These are phyloP conservation scores for Charaxes varanes DNA, from an alignment of 1,140 invertebrate species.

Conservation along the genomic window DNA sequence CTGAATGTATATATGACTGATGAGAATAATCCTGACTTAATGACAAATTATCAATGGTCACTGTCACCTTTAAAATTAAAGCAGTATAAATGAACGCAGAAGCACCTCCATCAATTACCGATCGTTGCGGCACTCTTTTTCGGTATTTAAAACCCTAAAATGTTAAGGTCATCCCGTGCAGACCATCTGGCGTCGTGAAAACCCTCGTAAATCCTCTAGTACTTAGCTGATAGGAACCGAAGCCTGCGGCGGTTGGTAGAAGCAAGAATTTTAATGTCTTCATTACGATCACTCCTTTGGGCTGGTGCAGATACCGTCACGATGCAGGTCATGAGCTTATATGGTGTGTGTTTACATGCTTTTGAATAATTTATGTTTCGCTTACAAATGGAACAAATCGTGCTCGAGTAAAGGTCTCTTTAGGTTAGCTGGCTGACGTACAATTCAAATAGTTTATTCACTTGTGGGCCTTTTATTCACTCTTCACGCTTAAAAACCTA, in stretches of 20 bases:
- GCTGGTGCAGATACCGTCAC: conserved; percentile 26
- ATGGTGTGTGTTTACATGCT: conserved; percentile 30
- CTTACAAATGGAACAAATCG: conserved; percentile 25
- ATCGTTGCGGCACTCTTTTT: no score
- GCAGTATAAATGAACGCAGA: no score
- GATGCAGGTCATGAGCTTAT: conserved; percentile 26
- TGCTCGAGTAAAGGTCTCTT: conserved; percentile 20
- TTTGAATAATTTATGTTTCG: conserved; percentile 32
- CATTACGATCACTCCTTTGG: conserved; percentile 29
- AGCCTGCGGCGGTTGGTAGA: conserved; percentile 6
- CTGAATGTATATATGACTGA: no score
- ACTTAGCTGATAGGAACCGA: conserved; percentile 17
- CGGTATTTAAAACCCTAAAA: conserved; percentile 4
- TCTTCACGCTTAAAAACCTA: no score
- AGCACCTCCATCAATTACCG: no score
- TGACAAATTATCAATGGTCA: no score
- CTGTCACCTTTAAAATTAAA: no score
- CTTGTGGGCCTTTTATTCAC: no score
- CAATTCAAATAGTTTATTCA: conserved; percentile 1
- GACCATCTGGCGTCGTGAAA: conserved; percentile 17
- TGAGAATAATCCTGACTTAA: no score
- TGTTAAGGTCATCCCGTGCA: conserved; percentile 9
- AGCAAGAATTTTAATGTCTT: conserved; percentile 23
- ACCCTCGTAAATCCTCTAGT: conserved; percentile 14
- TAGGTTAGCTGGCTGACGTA: conserved; percentile 1